Evolutionary conservation across 2,888 invertebrate genomes (phyloP).

Genomic region (Eucera pruinosa): DNA sequence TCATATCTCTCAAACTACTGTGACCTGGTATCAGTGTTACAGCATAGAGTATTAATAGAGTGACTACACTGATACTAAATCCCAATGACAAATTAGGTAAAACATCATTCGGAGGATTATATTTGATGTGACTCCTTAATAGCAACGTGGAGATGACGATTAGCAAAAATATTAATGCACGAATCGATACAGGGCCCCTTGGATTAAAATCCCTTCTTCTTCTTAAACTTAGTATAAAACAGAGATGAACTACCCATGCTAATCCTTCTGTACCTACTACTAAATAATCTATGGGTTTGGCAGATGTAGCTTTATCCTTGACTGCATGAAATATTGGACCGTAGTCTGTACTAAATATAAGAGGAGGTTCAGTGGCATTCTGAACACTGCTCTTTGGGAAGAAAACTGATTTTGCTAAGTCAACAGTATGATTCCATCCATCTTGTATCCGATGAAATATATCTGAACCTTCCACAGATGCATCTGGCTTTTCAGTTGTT

Average conservation of each 20-base stretch:
- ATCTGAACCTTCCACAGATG: slow-evolving; percentile 20
- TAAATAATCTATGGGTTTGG: slow-evolving; percentile 89
- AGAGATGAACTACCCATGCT: slow-evolving; percentile 93
- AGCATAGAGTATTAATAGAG: slow-evolving; percentile 89
- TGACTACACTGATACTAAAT: slow-evolving; percentile 87
- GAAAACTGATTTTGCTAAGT: slow-evolving; percentile 72
- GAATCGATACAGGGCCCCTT: slow-evolving; percentile 89
- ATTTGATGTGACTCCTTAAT: slow-evolving; percentile 87
- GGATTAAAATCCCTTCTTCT: slow-evolving; percentile 88
- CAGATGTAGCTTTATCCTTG: slow-evolving; percentile 84
- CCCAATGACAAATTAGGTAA: slow-evolving; percentile 85
- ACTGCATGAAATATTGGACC: slow-evolving; percentile 18
- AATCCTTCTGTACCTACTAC: slow-evolving; percentile 89
- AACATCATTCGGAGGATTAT: slow-evolving; percentile 75
- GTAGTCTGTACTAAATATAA: slow-evolving; percentile 23
- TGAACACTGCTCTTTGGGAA: slow-evolving; percentile 59
- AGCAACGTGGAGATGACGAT: slow-evolving; percentile 86
- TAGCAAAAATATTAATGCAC: slow-evolving; percentile 88
- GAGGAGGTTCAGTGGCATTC: slow-evolving; percentile 15
- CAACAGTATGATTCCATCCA: slow-evolving; percentile 62
- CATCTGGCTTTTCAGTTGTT: slow-evolving; percentile 18
- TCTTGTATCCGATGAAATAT: slow-evolving; percentile 62
- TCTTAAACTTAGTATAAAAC: slow-evolving; percentile 89
- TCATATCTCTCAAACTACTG: slow-evolving; percentile 72
- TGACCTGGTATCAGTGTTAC: slow-evolving; percentile 89